These are phyloP conservation scores for Elymnias hypermnestra DNA, from an alignment of 1,140 invertebrate genomes.

Conservation along the genomic window DNA sequence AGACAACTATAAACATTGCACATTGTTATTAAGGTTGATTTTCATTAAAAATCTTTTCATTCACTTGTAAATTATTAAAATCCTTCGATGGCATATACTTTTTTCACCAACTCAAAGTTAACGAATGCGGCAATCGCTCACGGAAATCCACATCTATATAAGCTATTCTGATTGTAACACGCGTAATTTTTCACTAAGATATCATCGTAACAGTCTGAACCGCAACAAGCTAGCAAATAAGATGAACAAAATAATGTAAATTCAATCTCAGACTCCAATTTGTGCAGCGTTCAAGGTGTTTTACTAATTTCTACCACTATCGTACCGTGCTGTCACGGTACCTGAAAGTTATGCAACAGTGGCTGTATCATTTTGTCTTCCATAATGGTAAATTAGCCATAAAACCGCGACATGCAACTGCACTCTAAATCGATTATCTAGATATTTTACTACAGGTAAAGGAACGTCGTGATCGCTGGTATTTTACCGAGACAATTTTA, in stretches of 20 bases:
- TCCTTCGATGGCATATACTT: too few species aligned
- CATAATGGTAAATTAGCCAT: slow-evolving; percentile 16
- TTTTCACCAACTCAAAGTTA: too few species aligned
- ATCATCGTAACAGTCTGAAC: neutral
- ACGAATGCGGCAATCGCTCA: neutral
- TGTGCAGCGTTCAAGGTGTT: slow-evolving; percentile 12
- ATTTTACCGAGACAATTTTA: too few species aligned
- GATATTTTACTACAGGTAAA: neutral
- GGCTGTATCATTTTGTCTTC: slow-evolving; percentile 12
- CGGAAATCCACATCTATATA: neutral
- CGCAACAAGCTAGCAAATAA: neutral
- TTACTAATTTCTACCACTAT: slow-evolving; percentile 12
- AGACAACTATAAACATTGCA: neutral
- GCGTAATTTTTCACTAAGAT: neutral
- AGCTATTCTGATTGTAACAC: neutral
- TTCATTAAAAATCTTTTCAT: neutral
- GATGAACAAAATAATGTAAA: slow-evolving; percentile 11
- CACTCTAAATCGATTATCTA: slow-evolving; percentile 13
- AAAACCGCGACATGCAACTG: slow-evolving; percentile 10
- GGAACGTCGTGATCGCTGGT: too few species aligned
- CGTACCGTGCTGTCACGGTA: slow-evolving; percentile 5
- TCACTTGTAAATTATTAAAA: neutral
- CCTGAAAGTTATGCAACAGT: slow-evolving; percentile 25
- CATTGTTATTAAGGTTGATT: too few species aligned
- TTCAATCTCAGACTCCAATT: too few species aligned